Evolutionary conservation across 2,797 vertebrate genomes (phyloP).

Genomic region (Pseudotriccus pelzelni): DNA sequence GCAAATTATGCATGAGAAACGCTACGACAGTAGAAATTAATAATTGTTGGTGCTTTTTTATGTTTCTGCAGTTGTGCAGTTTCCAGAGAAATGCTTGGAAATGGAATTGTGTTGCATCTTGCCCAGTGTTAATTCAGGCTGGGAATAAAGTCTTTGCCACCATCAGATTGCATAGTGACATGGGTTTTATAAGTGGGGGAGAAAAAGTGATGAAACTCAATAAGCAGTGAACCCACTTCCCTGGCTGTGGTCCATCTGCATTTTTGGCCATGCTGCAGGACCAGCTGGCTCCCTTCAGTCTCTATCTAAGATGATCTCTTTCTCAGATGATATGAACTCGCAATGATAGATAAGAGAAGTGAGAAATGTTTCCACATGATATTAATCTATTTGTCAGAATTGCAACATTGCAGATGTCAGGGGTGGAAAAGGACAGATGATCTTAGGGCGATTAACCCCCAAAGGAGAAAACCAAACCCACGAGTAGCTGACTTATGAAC

Average conservation of each 20-base stretch:
- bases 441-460: constrained; percentile 14
- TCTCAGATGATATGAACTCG: constrained; percentile 21
- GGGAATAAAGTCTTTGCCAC: background rate
- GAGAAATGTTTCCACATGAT: constrained; percentile 27
- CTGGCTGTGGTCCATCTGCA: background rate
- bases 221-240: background rate
- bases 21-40: background rate
- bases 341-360: constrained; percentile 7
- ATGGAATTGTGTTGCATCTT: background rate
- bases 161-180: background rate
- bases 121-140: background rate
- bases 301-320: constrained; percentile 39
- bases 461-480: constrained; percentile 21
- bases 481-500: background rate
- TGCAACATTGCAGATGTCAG: background rate
- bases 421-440: background rate
- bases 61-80: background rate
- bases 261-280: background rate
- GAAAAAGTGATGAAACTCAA: background rate
- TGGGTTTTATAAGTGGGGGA: background rate
- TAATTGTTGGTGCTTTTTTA: background rate
- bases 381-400: constrained; percentile 45
- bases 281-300: constrained; percentile 48
- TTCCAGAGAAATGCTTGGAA: background rate
- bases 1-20: background rate